A percentile compares a stretch with the other conserved stretches of the same genome.
These are phyloP conservation scores for Ctenosaura bakeri DNA, from an alignment of 2,797 vertebrate species.

Conservation along the genomic window DNA sequence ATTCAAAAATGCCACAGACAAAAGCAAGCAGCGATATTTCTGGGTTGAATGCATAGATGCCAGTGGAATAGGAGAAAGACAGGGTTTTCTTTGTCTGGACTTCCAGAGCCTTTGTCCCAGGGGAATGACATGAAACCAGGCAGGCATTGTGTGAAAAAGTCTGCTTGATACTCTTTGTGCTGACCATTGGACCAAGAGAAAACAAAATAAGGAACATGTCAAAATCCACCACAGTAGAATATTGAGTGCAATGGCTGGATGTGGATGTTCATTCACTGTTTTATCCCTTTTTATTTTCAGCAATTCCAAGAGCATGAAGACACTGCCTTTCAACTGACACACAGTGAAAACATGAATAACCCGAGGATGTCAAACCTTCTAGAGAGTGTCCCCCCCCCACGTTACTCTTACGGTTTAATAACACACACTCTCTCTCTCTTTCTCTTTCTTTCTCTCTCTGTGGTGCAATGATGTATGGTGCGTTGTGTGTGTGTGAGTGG, in stretches of 20 bases:
- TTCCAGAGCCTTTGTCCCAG: constrained; percentile 62
- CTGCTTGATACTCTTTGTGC: constrained; percentile 48
- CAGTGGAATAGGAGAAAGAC: constrained; percentile 58
- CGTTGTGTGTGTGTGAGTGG: too few relatives aligned
- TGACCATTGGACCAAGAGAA: constrained; percentile 56
- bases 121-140: constrained; percentile 57
- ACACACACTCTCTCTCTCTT: too few relatives aligned
- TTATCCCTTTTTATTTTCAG: background rate
- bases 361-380: fast-evolving
- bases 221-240: constrained; percentile 61
- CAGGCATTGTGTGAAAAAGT: constrained; percentile 63
- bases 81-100: constrained; percentile 75
- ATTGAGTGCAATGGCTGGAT: constrained; percentile 39
- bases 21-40: constrained; percentile 61
- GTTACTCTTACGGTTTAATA: too few relatives aligned
- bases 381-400: fast-evolving
- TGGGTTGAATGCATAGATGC: constrained; percentile 74
- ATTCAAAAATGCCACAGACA: constrained; percentile 54
- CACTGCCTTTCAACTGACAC: fast-evolving
- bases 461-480: too few relatives aligned
- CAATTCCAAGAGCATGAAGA: background rate
- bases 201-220: constrained; percentile 52
- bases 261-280: background rate
- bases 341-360: background rate
- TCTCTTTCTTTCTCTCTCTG: too few relatives aligned